Evolutionary conservation across 2,888 invertebrate species (phyloP), one percentile per base, ranked within the genome.

Genomic region (Pristionchus arcanus): DNA sequence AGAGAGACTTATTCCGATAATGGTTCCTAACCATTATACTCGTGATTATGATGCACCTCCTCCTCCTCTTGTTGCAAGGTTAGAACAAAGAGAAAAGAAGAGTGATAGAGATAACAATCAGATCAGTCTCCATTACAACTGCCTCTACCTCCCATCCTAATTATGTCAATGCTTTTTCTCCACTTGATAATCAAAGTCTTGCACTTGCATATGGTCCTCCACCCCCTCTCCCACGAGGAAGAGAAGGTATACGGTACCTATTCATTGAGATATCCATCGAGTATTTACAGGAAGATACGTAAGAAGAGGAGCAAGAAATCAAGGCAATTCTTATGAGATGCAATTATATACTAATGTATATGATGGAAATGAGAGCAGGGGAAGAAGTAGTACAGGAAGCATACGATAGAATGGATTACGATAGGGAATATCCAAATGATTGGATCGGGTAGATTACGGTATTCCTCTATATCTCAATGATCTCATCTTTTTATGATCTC

Each of bases 401-500:
- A 68, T 68, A 68, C 68, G 68, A 16, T 68, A 68, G 68, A 68
- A 68, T n/a, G 42, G 42, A 49, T 49, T 49, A 49, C 42, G 42
- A 49, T 49, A 49, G 15, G 16, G 31, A 68, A 16, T 28, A 68
- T 68, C 68, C 13, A 63, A 49, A 13, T 49, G 4, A 28, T 68
- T 15, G 28, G 7, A 68, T 7, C 68, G 68, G n/a, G 28, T 68
- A 68, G 16, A 68, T 31, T 68, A 68, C 68, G 68, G 68, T 68
- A 68, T 68, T 68, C n/a, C 68, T 9, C n/a, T 68, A 49, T 49
- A 68, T 68, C 68, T 59, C 68, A 11, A 15, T 68, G 68, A 74
- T 74, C 74, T 74, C 74, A 37, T 34, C 15, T 74, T 74, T 1
- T 74, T 15, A 74, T 74, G 74, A 74, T 74, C 74, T 74, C 74